Conservation (phyloP, 1,140 invertebrate species). For the Drosophila baimaii region DNA sequence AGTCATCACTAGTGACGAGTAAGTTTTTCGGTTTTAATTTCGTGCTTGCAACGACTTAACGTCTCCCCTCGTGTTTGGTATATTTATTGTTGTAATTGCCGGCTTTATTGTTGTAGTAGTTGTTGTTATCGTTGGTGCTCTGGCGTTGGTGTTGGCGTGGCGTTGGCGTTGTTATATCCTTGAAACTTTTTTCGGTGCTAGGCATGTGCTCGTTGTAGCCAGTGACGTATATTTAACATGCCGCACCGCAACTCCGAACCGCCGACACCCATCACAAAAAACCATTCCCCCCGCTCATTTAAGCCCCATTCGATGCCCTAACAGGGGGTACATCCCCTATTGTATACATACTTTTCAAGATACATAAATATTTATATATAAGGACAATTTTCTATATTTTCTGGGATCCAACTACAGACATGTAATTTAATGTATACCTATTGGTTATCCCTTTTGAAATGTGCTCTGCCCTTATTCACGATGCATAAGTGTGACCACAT, state of each 20-base stretch:
- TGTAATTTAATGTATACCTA: no score
- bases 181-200: slow-evolving; percentile 76
- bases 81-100: slow-evolving; percentile 20
- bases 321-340: not conserved
- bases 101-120: slow-evolving; percentile 8
- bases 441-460: no score
- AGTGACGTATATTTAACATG: slow-evolving; percentile 81
- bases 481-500: no score
- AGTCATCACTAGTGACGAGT: slow-evolving; percentile 19
- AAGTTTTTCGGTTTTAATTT: slow-evolving; percentile 59
- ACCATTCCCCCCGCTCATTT: not conserved
- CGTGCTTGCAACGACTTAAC: slow-evolving; percentile 68
- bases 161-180: slow-evolving; percentile 68
- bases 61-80: slow-evolving; percentile 22
- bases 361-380: no score
- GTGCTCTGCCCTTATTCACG: no score
- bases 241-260: slow-evolving; percentile 74
- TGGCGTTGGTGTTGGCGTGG: slow-evolving; percentile 27
- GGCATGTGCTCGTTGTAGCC: slow-evolving; percentile 76
- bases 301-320: slow-evolving; percentile 2
- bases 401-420: no score
- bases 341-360: no score
- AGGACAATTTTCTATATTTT: no score
- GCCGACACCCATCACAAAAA: slow-evolving; percentile 45
- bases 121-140: slow-evolving; percentile 16